phyloP scores from a whole-genome alignment of 1,140 invertebrate genomes.

The Scaptomyza montana region DNA sequence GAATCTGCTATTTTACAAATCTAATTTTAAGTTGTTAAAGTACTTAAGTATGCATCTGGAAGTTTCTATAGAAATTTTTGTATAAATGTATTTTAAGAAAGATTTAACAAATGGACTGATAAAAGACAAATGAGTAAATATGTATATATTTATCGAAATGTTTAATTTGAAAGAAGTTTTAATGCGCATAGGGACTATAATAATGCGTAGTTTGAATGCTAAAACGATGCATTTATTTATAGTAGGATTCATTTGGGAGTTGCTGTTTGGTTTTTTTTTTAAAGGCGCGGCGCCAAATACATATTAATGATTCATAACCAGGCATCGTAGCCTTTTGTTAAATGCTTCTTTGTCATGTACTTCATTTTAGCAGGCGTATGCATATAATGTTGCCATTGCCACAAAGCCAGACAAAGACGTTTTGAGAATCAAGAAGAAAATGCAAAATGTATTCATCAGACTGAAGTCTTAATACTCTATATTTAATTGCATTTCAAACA shows the following conservation, averaged over 20 bases:
- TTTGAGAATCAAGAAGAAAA: not conserved
- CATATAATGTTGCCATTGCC: constrained; percentile 17
- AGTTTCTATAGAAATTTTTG: not conserved
- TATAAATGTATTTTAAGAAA: not conserved
- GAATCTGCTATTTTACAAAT: not conserved
- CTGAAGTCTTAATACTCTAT: not conserved
- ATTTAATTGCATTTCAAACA: no score
- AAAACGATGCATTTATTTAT: constrained; percentile 1
- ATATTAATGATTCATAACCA: constrained; percentile 11
- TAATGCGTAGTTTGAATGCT: not conserved
- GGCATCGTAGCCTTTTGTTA: constrained; percentile 4
- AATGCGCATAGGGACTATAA: not conserved
- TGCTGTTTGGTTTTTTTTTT: not conserved
- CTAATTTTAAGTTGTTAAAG: not conserved
- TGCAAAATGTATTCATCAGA: constrained; percentile 8
- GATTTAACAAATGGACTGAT: not conserved
- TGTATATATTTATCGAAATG: no score
- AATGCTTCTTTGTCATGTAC: constrained; percentile 5
- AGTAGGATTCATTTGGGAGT: not conserved
- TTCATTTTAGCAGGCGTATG: constrained; percentile 1
- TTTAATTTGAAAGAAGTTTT: no score
- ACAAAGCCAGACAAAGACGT: not conserved
- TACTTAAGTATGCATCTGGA: not conserved
- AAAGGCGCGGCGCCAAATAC: not conserved
- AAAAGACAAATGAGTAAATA: not conserved